Conservation (phyloP, 2,113 vertebrate genomes). For the Callithrix jacchus region DNA sequence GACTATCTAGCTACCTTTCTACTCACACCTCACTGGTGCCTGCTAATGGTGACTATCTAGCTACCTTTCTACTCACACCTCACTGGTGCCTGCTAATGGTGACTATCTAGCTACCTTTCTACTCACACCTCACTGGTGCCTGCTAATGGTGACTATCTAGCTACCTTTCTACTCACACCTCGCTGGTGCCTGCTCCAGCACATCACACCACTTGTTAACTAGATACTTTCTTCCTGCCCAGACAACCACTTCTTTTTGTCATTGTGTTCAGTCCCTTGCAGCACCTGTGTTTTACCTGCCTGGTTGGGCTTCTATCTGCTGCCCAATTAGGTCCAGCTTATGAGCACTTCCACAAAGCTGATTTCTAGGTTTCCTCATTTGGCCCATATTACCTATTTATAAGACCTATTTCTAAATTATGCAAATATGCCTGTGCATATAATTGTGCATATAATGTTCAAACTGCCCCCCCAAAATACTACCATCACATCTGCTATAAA, state of each 20-base stretch:
- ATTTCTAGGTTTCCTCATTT: neutral
- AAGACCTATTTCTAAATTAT: neutral
- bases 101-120: neutral
- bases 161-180: neutral
- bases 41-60: neutral
- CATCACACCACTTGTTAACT: neutral
- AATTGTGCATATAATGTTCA: neutral
- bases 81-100: neutral
- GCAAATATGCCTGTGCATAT: neutral
- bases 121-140: neutral
- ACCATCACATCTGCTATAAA: neutral
- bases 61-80: neutral
- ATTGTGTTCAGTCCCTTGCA: neutral
- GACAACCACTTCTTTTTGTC: neutral
- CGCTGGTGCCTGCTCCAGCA: neutral
- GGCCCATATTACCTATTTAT: neutral
- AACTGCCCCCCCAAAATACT: neutral
- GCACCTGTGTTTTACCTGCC: neutral
- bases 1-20: neutral
- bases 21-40: neutral
- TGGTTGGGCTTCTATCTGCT: neutral
- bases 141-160: neutral
- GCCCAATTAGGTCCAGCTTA: neutral
- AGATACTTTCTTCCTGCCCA: neutral
- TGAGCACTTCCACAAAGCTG: neutral